These are phyloP conservation scores for Tachyglossus aculeatus DNA, from an alignment of 2,797 vertebrate genomes.

Conservation along the genomic window DNA sequence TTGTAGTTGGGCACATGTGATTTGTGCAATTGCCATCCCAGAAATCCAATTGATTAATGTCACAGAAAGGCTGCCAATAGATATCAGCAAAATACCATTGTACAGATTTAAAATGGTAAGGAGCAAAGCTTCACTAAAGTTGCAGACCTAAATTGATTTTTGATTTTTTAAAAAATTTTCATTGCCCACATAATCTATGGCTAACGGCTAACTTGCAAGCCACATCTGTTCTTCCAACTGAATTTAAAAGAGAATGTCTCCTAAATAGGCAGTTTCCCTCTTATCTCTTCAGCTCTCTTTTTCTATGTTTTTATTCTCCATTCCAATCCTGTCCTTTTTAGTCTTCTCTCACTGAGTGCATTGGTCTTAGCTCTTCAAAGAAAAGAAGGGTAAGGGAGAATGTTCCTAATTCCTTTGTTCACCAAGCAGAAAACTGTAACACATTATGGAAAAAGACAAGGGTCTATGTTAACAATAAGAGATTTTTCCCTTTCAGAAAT, in stretches of 20 bases:
- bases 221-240: neutral
- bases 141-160: conserved; percentile 34
- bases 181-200: neutral
- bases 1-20: conserved; percentile 93
- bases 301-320: too few species aligned
- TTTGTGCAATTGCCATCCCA: conserved; percentile 93
- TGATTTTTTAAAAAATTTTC: conserved; percentile 7
- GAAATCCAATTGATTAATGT: conserved; percentile 91
- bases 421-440: neutral
- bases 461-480: neutral
- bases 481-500: neutral
- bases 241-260: neutral
- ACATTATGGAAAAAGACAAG: neutral
- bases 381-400: neutral
- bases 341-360: conserved; percentile 3
- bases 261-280: neutral
- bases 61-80: conserved; percentile 88
- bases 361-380: neutral
- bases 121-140: conserved; percentile 63
- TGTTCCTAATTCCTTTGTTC: conserved; percentile 12
- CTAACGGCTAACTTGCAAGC: conserved; percentile 10
- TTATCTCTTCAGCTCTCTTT: neutral
- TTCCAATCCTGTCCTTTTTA: conserved; percentile 9
- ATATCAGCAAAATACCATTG: conserved; percentile 90
- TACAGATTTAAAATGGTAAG: conserved; percentile 96